A percentile compares a stretch with the other conserved stretches of the same genome.
These are phyloP conservation scores for Tolypeutes matacus DNA, from an alignment of 2,797 vertebrate species.

Conservation along the genomic window DNA sequence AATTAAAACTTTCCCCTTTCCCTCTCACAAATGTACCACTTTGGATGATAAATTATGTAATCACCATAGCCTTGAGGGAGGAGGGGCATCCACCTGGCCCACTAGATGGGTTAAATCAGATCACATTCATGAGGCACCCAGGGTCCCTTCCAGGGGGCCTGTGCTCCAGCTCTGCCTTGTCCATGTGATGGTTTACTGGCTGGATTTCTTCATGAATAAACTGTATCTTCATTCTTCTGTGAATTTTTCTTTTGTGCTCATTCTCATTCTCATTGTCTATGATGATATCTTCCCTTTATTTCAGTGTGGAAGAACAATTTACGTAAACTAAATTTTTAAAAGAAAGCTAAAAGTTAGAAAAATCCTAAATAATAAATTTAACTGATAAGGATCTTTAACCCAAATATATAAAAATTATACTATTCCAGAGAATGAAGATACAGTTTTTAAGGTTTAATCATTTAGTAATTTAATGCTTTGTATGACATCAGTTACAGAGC, in stretches of 20 bases:
- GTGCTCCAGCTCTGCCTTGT: neutral
- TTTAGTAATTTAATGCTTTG: neutral
- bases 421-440: no score
- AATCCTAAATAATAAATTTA: no score
- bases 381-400: no score
- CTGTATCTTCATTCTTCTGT: neutral
- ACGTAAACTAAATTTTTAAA: no score
- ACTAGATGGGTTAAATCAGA: neutral
- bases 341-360: no score
- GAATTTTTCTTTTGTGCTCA: neutral
- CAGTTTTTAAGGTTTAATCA: neutral
- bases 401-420: no score
- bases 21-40: no score
- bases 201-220: neutral
- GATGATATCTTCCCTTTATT: neutral
- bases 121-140: neutral
- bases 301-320: neutral
- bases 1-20: neutral
- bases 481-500: neutral
- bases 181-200: no score
- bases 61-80: neutral
- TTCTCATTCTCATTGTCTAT: neutral
- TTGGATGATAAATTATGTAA: neutral
- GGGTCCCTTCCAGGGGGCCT: rapidly evolving
- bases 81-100: neutral